phyloP scores from a whole-genome alignment of 1,140 invertebrate species.

The Neodiprion pinetum region DNA sequence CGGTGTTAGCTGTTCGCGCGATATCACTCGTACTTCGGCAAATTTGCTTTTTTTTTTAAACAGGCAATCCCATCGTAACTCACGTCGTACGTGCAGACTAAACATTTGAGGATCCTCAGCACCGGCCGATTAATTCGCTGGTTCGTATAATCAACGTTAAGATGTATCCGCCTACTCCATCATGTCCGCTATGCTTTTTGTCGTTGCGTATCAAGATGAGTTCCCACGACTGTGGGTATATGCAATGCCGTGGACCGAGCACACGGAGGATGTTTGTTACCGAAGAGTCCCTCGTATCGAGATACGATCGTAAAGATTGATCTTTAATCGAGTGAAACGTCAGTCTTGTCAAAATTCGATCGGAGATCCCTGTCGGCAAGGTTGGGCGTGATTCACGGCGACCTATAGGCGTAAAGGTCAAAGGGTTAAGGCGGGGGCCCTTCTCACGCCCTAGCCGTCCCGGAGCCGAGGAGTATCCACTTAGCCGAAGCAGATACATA shows the following conservation, averaged over 20 bases:
- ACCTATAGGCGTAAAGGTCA: slow-evolving; percentile 16
- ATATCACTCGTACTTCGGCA: no score
- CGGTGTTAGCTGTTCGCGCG: no score
- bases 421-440: slow-evolving; percentile 54
- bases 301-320: neutral
- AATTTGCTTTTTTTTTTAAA: no score
- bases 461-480: slow-evolving; percentile 50
- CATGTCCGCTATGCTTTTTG: neutral
- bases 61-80: no score
- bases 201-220: neutral
- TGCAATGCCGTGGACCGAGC: no score
- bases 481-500: slow-evolving; percentile 50
- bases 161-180: neutral
- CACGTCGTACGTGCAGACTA: no score
- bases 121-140: neutral
- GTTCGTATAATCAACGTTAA: slow-evolving; percentile 13
- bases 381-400: slow-evolving; percentile 3
- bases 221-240: neutral
- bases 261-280: neutral
- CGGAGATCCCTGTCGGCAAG: slow-evolving; percentile 32
- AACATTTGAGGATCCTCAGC: no score
- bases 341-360: slow-evolving; percentile 62
- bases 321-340: slow-evolving; percentile 49
- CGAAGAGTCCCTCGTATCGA: neutral
- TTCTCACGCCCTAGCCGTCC: slow-evolving; percentile 61